These are phyloP conservation scores for Gasterosteus nipponicus DNA, from an alignment of 2,113 vertebrate species.

Conservation along the genomic window DNA sequence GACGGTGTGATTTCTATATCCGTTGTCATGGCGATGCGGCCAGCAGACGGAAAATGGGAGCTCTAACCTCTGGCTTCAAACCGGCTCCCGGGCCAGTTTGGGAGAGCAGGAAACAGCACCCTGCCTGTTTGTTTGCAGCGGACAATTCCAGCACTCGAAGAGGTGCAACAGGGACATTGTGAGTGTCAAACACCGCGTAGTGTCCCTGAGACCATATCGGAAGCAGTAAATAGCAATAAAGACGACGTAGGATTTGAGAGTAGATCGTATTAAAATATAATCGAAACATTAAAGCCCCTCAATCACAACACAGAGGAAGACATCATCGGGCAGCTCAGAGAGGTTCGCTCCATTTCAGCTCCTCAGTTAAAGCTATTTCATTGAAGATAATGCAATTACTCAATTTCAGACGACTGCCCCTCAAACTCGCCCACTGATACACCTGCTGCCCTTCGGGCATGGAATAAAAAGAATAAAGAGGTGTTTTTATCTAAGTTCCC, in stretches of 20 bases:
- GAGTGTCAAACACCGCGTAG: constrained; percentile 68
- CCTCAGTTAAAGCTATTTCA: constrained; percentile 26
- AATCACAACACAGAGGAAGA: constrained; percentile 25
- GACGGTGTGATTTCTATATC: constrained; percentile 99
- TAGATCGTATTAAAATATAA: constrained; percentile 24
- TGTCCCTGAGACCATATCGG: neutral
- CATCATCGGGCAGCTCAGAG: constrained; percentile 9
- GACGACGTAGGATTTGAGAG: constrained; percentile 10
- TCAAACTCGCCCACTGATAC: constrained; percentile 77
- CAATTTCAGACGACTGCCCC: constrained; percentile 69
- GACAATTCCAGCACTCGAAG: constrained; percentile 88
- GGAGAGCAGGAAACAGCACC: constrained; percentile 88
- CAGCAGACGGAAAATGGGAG: constrained; percentile 91
- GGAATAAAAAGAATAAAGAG: constrained; percentile 75
- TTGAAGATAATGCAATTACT: constrained; percentile 73
- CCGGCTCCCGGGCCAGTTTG: constrained; percentile 81
- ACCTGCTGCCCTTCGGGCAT: constrained; percentile 84
- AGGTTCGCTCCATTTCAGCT: constrained; percentile 25
- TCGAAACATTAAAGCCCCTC: constrained; percentile 1
- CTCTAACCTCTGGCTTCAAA: constrained; percentile 93
- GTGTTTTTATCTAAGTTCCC: constrained; percentile 79
- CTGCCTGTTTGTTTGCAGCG: constrained; percentile 90
- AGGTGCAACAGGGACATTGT: constrained; percentile 90
- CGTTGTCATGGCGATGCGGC: constrained; percentile 97
- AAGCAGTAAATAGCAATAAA: neutral